phyloP scores from a whole-genome alignment of 2,888 invertebrate genomes.

The Atherix ibis region DNA sequence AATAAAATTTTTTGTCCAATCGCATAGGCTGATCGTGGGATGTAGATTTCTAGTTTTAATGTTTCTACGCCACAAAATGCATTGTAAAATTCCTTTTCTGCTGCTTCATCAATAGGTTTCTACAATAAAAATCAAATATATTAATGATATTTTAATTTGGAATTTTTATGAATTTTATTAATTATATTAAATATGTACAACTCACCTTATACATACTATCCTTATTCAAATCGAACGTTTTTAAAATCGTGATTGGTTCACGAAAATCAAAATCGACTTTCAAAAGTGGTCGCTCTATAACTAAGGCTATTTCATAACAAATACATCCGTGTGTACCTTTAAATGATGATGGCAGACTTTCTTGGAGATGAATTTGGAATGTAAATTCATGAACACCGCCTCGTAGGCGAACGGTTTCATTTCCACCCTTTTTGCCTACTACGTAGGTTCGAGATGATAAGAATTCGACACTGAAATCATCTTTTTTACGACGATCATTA shows the following conservation, averaged over 20 bases:
- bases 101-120: not conserved
- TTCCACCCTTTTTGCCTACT: constrained; percentile 35
- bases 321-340: constrained; percentile 58
- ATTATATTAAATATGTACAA: too few relatives aligned
- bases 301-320: constrained; percentile 59
- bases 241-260: constrained; percentile 58
- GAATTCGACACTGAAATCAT: too few relatives aligned
- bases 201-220: constrained; percentile 21
- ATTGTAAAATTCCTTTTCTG: not conserved
- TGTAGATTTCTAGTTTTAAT: constrained; percentile 25
- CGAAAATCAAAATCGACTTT: constrained; percentile 73
- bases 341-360: constrained; percentile 59
- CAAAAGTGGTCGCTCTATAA: constrained; percentile 69
- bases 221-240: constrained; percentile 59
- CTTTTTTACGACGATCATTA: too few relatives aligned
- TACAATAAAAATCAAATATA: not conserved
- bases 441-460: constrained; percentile 24
- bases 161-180: too few relatives aligned
- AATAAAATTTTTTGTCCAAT: constrained; percentile 60
- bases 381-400: constrained; percentile 56
- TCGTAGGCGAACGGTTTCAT: constrained; percentile 51
- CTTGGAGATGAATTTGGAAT: constrained; percentile 46
- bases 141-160: not conserved
- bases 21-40: constrained; percentile 58
- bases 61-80: constrained; percentile 2